Percentiles rank a stretch among this genome's conserved stretches.
Evolutionary conservation across 2,888 invertebrate genomes (phyloP).

Genomic region (Oligia strigilis): DNA sequence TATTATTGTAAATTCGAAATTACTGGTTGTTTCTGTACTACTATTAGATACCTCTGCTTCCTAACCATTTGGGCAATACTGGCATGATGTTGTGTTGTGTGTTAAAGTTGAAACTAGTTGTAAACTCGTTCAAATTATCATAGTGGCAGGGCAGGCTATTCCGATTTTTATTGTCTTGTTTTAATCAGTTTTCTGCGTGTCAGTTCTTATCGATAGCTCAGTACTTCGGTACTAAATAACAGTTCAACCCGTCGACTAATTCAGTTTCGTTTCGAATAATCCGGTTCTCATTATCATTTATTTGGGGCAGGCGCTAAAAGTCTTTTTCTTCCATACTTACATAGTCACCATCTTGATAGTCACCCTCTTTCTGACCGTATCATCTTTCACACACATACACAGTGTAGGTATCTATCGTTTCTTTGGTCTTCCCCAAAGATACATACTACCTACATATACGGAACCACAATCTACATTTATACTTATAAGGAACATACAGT

Average conservation of each 20-base stretch:
- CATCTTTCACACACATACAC: neutral
- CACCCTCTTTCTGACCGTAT: neutral
- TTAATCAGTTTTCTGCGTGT: slow-evolving; percentile 14
- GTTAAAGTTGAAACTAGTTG: neutral
- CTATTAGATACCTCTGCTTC: neutral
- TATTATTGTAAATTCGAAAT: neutral
- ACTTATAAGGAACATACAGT: no score
- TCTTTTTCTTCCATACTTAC: no score
- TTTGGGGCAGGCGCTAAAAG: no score
- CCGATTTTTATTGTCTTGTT: slow-evolving; percentile 13
- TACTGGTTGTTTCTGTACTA: neutral
- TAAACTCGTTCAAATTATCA: slow-evolving; percentile 1
- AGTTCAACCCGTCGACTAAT: neutral
- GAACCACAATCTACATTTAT: no score
- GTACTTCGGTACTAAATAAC: neutral
- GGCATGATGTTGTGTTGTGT: neutral
- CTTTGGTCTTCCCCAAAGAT: neutral
- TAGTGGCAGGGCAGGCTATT: neutral
- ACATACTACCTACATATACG: no score
- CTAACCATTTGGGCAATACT: neutral
- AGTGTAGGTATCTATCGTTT: neutral
- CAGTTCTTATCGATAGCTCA: neutral
- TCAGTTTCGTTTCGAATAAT: neutral
- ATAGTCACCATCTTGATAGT: no score
- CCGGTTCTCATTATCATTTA: neutral